Evolutionary conservation across 2,888 invertebrate species (phyloP).

Genomic region (Trileptium ribeirensis): DNA sequence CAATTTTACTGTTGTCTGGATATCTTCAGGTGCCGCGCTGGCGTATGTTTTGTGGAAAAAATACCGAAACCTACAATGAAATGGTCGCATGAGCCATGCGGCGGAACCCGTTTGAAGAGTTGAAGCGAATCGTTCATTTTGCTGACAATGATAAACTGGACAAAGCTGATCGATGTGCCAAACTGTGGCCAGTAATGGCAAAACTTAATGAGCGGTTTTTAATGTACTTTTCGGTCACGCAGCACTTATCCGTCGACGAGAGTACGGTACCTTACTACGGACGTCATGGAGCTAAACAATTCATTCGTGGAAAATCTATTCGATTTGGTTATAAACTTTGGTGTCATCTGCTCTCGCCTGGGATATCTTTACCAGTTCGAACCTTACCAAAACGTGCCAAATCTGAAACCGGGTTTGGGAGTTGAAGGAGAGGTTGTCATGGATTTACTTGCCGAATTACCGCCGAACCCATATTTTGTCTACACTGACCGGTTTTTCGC

Average conservation of each 20-base stretch:
- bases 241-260: slow-evolving; percentile 42
- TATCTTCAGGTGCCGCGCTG: background rate
- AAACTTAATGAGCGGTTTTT: slow-evolving; percentile 37
- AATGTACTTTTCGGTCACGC: slow-evolving; percentile 31
- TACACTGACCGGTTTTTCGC: slow-evolving; percentile 44
- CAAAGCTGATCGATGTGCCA: slow-evolving; percentile 40
- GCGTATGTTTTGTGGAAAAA: background rate
- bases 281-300: slow-evolving; percentile 45
- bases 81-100: slow-evolving; percentile 4
- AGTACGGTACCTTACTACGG: slow-evolving; percentile 48
- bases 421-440: slow-evolving; percentile 33
- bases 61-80: background rate
- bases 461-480: slow-evolving; percentile 36
- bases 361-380: slow-evolving; percentile 49
- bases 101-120: slow-evolving; percentile 6
- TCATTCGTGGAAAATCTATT: slow-evolving; percentile 46
- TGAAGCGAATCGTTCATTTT: background rate
- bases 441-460: slow-evolving; percentile 30
- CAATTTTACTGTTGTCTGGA: background rate
- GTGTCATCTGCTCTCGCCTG: slow-evolving; percentile 40
- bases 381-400: slow-evolving; percentile 43
- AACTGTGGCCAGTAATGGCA: slow-evolving; percentile 38
- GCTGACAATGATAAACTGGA: slow-evolving; percentile 35
- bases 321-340: slow-evolving; percentile 47
- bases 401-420: slow-evolving; percentile 29